Percentiles rank a stretch among this genome's conserved stretches.
These are phyloP conservation scores for Poecilia picta DNA, from an alignment of 2,797 vertebrate species.

Conservation along the genomic window DNA sequence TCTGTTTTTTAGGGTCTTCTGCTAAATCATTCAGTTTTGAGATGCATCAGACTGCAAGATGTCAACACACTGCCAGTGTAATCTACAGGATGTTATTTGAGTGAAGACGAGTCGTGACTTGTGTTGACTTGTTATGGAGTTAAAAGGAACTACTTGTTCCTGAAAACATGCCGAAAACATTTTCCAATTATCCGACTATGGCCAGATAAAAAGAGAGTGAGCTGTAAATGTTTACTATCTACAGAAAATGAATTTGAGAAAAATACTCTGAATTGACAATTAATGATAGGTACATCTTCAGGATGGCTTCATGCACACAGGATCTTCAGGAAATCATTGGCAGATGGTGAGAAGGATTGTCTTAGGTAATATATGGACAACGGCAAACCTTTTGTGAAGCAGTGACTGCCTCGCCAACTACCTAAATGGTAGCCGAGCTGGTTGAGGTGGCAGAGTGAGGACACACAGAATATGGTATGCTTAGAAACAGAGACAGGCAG, in stretches of 20 bases:
- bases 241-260: neutral
- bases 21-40: neutral
- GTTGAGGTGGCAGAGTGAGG: neutral
- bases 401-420: neutral
- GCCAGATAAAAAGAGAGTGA: neutral
- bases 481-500: neutral
- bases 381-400: neutral
- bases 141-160: slow-evolving; percentile 11
- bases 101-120: neutral
- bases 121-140: slow-evolving; percentile 16
- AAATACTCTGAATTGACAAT: neutral
- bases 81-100: slow-evolving; percentile 24
- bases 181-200: neutral
- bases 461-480: neutral
- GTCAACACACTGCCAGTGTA: slow-evolving; percentile 17
- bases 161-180: slow-evolving; percentile 1
- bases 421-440: neutral
- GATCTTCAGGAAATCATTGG: neutral
- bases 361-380: neutral
- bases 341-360: neutral
- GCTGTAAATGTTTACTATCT: neutral
- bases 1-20: neutral
- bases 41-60: slow-evolving; percentile 5
- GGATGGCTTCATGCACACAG: neutral
- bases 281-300: neutral